phyloP scores from a whole-genome alignment of 2,113 vertebrate genomes.

The Peromyscus californicus region DNA sequence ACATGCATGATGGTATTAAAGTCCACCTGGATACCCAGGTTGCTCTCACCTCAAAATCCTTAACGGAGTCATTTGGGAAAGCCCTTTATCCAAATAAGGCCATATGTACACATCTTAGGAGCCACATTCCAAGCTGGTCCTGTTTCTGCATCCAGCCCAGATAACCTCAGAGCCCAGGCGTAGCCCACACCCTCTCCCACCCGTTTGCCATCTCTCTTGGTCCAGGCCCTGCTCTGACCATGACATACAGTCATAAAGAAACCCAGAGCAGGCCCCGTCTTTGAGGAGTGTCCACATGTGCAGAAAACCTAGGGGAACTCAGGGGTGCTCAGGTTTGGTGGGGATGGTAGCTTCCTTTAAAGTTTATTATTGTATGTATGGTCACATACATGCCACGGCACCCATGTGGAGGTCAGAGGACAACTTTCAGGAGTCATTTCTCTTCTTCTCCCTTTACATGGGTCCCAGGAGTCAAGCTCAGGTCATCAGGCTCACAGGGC shows the following conservation, averaged over 20 bases:
- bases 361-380: background rate
- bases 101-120: fast-evolving
- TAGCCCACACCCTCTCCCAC: fast-evolving
- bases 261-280: fast-evolving
- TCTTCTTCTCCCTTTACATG: background rate
- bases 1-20: fast-evolving
- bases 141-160: background rate
- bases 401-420: background rate
- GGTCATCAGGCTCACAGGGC: background rate
- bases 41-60: background rate
- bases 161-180: fast-evolving
- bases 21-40: background rate
- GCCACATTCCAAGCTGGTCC: background rate
- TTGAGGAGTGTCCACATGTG: background rate
- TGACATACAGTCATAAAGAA: fast-evolving
- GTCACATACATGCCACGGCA: background rate
- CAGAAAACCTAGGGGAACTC: background rate
- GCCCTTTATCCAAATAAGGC: background rate
- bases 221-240: background rate
- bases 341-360: background rate
- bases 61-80: background rate
- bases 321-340: background rate
- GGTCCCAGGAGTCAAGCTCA: background rate
- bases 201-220: fast-evolving
- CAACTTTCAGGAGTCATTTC: background rate